Evolutionary conservation across 2,113 vertebrate genomes (phyloP), one percentile per base, ranked within the genome.

Genomic region (Choloepus hoffmanni): DNA sequence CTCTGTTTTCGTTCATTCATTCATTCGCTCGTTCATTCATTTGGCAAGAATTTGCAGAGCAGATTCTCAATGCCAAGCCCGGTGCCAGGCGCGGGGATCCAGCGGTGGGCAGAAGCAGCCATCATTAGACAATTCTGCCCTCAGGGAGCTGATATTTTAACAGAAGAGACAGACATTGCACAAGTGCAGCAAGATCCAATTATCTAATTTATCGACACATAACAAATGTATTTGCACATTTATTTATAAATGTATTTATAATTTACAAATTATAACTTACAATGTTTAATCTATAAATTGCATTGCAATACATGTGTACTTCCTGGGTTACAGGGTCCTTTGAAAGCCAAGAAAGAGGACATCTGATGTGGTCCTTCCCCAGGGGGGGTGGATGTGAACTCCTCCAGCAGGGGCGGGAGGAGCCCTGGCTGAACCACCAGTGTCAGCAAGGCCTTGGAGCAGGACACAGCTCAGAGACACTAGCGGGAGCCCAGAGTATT

Each of bases 381-480:
- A 2, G 0, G 23, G 36, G 4, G 84, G 76, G 68, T 40, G n/a
- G 4, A 2, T n/a, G 30, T 11, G 33, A 24, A 21, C 43, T 67
- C 82, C 33, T 45, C 30, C 26, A 4, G 3, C 77, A 33, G 40
- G 33, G 13, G 18, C 30, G 19, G 13, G 13, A 10, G 63, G 8
- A 5, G 7, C 81, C 65, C 19, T 3, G n/a, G 28, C 43, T 15
- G 45, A 76, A 2, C 8, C 8, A 12, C 55, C 1, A 15, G 77
- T 2, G 2, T 0, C 15, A 85, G 74, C 79, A n/a, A 79, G 82
- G 89, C 21, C 92, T 94, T 93, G 95, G 30, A 94, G 89, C 86
- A 89, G 88, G 77, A 19, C 21, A 8, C 36, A 55, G 33, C 10
- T 45, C n/a, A 10, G 53, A 70, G 19, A 7, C 33, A n/a, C 62